Evolutionary conservation across 2,113 vertebrate species (phyloP), one percentile per base, ranked within the genome.

Genomic region (Myanophis thanlyinensis): DNA sequence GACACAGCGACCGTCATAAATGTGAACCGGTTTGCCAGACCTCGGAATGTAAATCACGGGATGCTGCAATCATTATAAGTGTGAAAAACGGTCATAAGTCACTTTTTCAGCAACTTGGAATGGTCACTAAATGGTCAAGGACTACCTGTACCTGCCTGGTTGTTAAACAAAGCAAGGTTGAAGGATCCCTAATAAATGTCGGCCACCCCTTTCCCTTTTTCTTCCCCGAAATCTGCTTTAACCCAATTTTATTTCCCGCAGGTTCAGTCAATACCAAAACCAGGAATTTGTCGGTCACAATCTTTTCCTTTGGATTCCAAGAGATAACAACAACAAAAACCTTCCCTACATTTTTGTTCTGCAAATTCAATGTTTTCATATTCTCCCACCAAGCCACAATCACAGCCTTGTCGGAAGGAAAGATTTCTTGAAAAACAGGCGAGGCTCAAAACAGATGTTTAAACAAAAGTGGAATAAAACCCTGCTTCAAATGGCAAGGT

Each of bases 361-460:
- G 53, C 88, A 89, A 56, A 92, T 85, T 94, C 94, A 93, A 67
- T n/a, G 88, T 93, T 91, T 92, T 92, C n/a, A 88, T 85, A 93
- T 47, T 89, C 5, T 5, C 94, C 89, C 88, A 85, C 88, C 44
- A 94, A 80, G 90, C 90, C 96, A 95, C 91, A 93, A 93, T 93
- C 92, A 92, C 92, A 92, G 92, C 44, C 95, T 86, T 85, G 95
- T 93, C 94, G 93, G 47, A 95, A 56, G 53, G 94, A 93, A 93
- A 96, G 94, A 96, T 93, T 90, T 93, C 84, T 93, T 73, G 87
- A 90, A 96, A 96, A 95, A 73, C 88, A 96, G 25, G 90, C 90
- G 93, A 94, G 46, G 94, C 91, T 89, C 92, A 93, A 94, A 94
- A 94, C 54, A 93, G 93, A 95, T 94, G 92, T 93, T 95, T 94